phyloP scores from a whole-genome alignment of 2,888 invertebrate genomes.

The Spicauda simplicius region DNA sequence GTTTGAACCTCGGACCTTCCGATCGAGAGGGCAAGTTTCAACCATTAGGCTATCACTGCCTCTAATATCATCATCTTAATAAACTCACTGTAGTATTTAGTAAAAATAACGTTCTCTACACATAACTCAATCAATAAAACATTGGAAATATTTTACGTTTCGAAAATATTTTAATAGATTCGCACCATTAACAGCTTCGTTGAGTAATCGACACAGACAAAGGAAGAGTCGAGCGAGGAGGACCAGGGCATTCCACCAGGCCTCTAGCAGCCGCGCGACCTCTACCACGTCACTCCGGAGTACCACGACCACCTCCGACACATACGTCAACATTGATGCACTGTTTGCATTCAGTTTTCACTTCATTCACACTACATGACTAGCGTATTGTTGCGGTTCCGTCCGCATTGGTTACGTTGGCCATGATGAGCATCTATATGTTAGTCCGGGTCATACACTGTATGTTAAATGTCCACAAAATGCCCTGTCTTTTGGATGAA shows the following conservation, averaged over 20 bases:
- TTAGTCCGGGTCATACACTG: too few relatives aligned
- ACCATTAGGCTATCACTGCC: too few relatives aligned
- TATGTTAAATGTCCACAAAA: too few relatives aligned
- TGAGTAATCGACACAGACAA: constrained; percentile 67
- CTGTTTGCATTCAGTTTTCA: constrained; percentile 1
- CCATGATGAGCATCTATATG: too few relatives aligned
- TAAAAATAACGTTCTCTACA: too few relatives aligned
- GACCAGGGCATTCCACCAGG: constrained; percentile 81
- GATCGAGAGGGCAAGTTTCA: too few relatives aligned
- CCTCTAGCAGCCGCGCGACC: constrained; percentile 73
- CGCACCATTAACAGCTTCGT: constrained; percentile 61
- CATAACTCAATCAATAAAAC: background rate
- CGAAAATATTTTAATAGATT: background rate
- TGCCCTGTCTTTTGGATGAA: too few relatives aligned
- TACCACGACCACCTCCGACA: constrained; percentile 64
- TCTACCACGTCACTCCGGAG: constrained; percentile 74
- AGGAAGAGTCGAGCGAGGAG: constrained; percentile 76
- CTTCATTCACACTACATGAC: background rate
- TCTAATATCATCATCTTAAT: too few relatives aligned
- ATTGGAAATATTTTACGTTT: background rate
- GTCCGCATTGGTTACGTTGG: too few relatives aligned
- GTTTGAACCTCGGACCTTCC: too few relatives aligned
- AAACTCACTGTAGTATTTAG: too few relatives aligned
- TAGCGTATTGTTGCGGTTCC: background rate
- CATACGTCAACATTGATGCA: constrained; percentile 55